Evolutionary conservation across 2,888 invertebrate genomes (phyloP), one percentile per base, ranked within the genome.

Genomic region (Orthosia incerta): DNA sequence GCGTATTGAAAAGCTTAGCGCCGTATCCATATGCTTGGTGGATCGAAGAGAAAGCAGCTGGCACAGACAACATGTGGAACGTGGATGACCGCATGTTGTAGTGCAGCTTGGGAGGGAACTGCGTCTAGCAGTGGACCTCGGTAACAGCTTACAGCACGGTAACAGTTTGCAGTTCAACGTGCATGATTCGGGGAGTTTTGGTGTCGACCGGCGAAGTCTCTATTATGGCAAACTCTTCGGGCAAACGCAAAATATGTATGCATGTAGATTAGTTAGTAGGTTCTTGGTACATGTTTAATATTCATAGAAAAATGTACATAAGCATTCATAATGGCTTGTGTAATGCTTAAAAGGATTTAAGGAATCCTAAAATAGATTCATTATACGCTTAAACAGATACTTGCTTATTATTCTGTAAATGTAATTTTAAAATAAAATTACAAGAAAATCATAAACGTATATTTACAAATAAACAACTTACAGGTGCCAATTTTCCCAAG

Each of bases 261-360:
- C 71, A 72, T 72, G 23, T 26, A 73, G 45, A 71, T 72, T 20
- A 50, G 26, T 59, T 18, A 50, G 23, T 59, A 12, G 1, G 60
- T 53, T 26, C 15, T 26, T 73, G 18, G 4, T 16, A 12, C 16
- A 50, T 20, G 20, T 9, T 60, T 18, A 74, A 74, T 61, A 61
- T 61, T 72, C 74, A 61, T 61, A 46, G 20, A 53, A 74, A 60
- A 72, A 55, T 48, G 5, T 74, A 20, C 13, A 59, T 45, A 56
- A 48, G 46, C 12, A 31, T 16, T 66, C 16, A 20, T 18, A 15
- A 20, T 15, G 26, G 39, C 39, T 12, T 39, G 39, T 39, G 0
- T 13, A 26, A 31, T 20, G 26, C 15, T 12, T 13, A 18, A 26
- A 39, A 45, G 2, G 13, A 45, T 73, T 57, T 4, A 23, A 31